A percentile compares a stretch with the other conserved stretches of the same genome.
phyloP scores from a whole-genome alignment of 2,888 invertebrate species.

The Hyposoter dolosus region DNA sequence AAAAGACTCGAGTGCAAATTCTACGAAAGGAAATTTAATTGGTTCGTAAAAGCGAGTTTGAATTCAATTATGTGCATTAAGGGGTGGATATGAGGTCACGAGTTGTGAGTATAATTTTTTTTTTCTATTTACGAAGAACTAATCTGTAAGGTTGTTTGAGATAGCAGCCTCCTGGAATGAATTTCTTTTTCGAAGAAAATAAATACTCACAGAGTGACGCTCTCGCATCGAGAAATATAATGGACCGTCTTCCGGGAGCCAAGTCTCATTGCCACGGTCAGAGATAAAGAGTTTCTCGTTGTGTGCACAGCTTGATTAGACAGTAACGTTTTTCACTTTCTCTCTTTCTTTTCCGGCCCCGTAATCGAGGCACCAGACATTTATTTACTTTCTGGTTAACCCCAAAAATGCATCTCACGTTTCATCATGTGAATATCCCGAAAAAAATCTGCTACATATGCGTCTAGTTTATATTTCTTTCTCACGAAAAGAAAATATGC shows the following conservation, averaged over 20 bases:
- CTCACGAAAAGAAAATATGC: conserved; percentile 48
- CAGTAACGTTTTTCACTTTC: conserved; percentile 30
- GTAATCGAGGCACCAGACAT: conserved; percentile 32
- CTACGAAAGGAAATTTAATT: conserved; percentile 21
- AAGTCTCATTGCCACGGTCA: conserved; percentile 64
- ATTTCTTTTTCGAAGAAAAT: conserved; percentile 55
- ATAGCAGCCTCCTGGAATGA: conserved; percentile 33
- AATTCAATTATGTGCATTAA: conserved; percentile 45
- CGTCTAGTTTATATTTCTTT: conserved; percentile 54
- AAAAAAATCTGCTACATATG: conserved; percentile 28
- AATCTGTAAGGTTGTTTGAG: conserved; percentile 21
- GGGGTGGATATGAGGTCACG: conserved; percentile 21
- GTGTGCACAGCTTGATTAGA: conserved; percentile 68
- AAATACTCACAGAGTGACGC: conserved; percentile 40
- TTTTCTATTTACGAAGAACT: background rate
- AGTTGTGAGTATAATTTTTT: conserved; percentile 20
- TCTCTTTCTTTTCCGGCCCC: conserved; percentile 28
- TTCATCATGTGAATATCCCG: conserved; percentile 55
- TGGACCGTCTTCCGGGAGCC: conserved; percentile 59
- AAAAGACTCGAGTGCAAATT: background rate
- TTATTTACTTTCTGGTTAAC: conserved; percentile 60
- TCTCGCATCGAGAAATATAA: conserved; percentile 22
- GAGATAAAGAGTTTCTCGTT: conserved; percentile 60
- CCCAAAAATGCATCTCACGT: conserved; percentile 59
- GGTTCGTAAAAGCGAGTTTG: conserved; percentile 13